A percentile compares a stretch with the other conserved stretches of the same genome.
Conservation (phyloP, 1,140 invertebrate genomes). For the Sarcophaga bullata region DNA sequence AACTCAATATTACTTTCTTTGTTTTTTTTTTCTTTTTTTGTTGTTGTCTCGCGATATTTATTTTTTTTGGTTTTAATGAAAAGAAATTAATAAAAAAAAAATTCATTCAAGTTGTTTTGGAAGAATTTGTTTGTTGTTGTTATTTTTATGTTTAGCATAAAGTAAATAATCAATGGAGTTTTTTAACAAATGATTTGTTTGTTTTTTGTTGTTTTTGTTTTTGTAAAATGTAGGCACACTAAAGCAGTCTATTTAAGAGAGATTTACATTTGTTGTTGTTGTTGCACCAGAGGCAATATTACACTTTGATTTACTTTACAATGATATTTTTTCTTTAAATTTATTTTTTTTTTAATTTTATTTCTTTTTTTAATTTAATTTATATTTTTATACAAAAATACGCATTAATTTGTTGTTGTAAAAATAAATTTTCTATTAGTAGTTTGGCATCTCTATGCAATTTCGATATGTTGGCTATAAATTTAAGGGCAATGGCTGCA, state of each 20-base stretch:
- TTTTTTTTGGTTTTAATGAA: neutral
- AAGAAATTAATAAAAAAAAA: neutral
- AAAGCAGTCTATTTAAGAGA: neutral
- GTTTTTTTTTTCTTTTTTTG: constrained; percentile 15
- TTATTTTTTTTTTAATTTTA: neutral
- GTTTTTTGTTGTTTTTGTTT: neutral
- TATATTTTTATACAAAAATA: neutral
- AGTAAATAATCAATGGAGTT: neutral
- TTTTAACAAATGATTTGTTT: neutral
- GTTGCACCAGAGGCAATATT: too few species aligned
- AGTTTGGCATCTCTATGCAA: constrained; percentile 13
- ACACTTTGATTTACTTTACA: too few species aligned
- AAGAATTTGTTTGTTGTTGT: neutral
- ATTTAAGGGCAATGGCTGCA: constrained; percentile 28
- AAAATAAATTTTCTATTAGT: neutral
- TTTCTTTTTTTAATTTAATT: neutral
- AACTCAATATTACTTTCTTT: too few species aligned
- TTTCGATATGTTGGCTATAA: constrained; percentile 23
- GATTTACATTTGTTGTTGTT: too few species aligned
- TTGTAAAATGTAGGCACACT: neutral
- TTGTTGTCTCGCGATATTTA: neutral
- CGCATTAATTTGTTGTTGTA: neutral
- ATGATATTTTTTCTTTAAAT: neutral
- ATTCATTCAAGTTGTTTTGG: neutral
- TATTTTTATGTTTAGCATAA: neutral